These are phyloP conservation scores for Eumerus sabulonum DNA, from an alignment of 2,888 invertebrate genomes.

Conservation along the genomic window DNA sequence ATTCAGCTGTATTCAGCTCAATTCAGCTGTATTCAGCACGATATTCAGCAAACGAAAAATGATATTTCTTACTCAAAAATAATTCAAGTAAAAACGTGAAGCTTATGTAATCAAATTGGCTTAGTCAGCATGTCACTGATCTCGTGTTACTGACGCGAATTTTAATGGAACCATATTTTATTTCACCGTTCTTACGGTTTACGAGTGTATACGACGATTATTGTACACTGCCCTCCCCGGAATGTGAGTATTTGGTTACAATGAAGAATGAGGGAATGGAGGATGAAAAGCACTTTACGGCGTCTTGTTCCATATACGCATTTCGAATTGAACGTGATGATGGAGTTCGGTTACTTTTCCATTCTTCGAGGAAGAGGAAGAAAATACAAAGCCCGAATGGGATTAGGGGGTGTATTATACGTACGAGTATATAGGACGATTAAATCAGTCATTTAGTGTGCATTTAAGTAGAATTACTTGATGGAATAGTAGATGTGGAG, in stretches of 20 bases:
- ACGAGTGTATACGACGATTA: slow-evolving; percentile 31
- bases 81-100: slow-evolving; percentile 35
- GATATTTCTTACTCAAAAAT: slow-evolving; percentile 26
- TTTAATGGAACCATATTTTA: slow-evolving; percentile 56
- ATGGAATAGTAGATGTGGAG: background rate
- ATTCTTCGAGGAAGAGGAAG: background rate
- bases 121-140: slow-evolving; percentile 17
- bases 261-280: background rate
- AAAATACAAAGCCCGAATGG: slow-evolving; percentile 21
- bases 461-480: slow-evolving; percentile 12
- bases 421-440: slow-evolving; percentile 12
- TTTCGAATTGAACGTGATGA: slow-evolving; percentile 44
- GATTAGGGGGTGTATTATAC: slow-evolving; percentile 23
- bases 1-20: no score
- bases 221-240: slow-evolving; percentile 17
- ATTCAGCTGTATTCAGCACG: background rate
- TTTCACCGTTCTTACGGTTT: slow-evolving; percentile 38
- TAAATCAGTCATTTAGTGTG: slow-evolving; percentile 26
- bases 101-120: slow-evolving; percentile 45
- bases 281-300: slow-evolving; percentile 24
- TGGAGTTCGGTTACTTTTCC: background rate
- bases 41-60: slow-evolving; percentile 10
- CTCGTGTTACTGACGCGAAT: slow-evolving; percentile 35
- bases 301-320: slow-evolving; percentile 23
- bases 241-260: slow-evolving; percentile 1